Percentiles rank a stretch among this genome's conserved stretches.
Evolutionary conservation across 23 tunicate species (phyloP).

Genomic region (Clavelina lepadiformis): DNA sequence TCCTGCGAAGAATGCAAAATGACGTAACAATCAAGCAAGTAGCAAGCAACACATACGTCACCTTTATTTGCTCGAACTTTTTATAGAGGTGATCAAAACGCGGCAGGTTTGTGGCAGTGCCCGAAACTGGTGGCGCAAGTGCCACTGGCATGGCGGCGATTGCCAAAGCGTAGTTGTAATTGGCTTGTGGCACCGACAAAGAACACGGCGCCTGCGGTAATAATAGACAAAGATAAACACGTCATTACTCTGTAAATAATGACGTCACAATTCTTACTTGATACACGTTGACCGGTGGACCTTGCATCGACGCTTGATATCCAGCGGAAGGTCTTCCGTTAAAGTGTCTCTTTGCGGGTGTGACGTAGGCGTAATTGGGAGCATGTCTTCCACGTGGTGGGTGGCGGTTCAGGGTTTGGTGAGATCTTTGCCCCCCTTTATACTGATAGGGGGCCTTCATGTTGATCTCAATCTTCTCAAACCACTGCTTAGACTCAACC

Average conservation of each 20-base stretch:
- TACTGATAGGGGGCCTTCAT: too few species aligned
- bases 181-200: background rate
- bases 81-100: conserved; percentile 38
- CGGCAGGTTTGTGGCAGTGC: conserved; percentile 19
- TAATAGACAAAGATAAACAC: background rate
- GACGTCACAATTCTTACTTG: conserved; percentile 1
- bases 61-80: conserved; percentile 63
- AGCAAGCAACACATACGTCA: too few species aligned
- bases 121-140: conserved; percentile 12
- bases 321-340: too few species aligned
- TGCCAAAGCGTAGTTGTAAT: background rate
- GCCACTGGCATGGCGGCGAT: conserved; percentile 10
- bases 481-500: too few species aligned
- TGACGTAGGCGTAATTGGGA: too few species aligned
- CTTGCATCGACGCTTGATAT: too few species aligned
- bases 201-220: background rate
- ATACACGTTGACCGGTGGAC: background rate
- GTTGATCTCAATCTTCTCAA: too few species aligned
- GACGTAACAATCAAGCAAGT: too few species aligned
- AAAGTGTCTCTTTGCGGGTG: too few species aligned
- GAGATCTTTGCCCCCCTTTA: too few species aligned
- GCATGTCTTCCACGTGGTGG: too few species aligned
- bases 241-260: background rate
- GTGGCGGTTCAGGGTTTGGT: too few species aligned
- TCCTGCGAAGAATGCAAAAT: background rate